phyloP scores from a whole-genome alignment of 2,797 vertebrate genomes.

The Gymnothorax reevesii region DNA sequence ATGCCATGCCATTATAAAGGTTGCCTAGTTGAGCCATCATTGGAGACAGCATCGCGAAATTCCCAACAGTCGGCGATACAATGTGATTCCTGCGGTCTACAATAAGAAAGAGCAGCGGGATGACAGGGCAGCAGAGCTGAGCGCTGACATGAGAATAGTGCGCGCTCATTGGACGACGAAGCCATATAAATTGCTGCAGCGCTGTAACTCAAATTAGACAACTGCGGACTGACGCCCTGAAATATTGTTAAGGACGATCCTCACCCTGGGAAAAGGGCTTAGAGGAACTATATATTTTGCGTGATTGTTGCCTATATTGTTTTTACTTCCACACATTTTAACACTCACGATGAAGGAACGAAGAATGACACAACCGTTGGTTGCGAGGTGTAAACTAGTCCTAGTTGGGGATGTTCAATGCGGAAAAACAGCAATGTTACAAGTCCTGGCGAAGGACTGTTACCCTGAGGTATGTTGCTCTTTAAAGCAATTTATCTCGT shows the following conservation, averaged over 20 bases:
- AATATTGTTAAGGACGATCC: not conserved
- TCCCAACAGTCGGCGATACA: not conserved
- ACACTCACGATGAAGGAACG: slow-evolving; percentile 83
- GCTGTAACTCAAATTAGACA: slow-evolving; percentile 41
- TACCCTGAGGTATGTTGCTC: slow-evolving; percentile 87
- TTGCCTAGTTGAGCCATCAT: not conserved
- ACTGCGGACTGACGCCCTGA: slow-evolving; percentile 24
- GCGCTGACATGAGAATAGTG: slow-evolving; percentile 25
- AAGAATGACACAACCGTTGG: slow-evolving; percentile 77
- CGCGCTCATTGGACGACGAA: slow-evolving; percentile 68
- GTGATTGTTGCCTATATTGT: slow-evolving; percentile 9
- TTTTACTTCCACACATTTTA: slow-evolving; percentile 11
- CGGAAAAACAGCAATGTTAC: slow-evolving; percentile 96
- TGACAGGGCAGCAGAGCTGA: slow-evolving; percentile 15
- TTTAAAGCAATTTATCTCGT: not conserved
- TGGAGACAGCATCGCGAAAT: not conserved
- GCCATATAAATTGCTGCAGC: slow-evolving; percentile 72
- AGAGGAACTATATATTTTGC: slow-evolving; percentile 21
- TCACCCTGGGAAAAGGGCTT: slow-evolving; percentile 7
- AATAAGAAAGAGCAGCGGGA: slow-evolving; percentile 10
- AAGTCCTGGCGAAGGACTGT: slow-evolving; percentile 92
- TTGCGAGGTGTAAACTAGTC: slow-evolving; percentile 89
- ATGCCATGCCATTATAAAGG: slow-evolving; percentile 1
- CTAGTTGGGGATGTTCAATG: slow-evolving; percentile 94
- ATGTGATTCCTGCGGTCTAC: not conserved